Evolutionary conservation across 1,140 invertebrate species (phyloP).

Genomic region (Brachionus koreanus): DNA sequence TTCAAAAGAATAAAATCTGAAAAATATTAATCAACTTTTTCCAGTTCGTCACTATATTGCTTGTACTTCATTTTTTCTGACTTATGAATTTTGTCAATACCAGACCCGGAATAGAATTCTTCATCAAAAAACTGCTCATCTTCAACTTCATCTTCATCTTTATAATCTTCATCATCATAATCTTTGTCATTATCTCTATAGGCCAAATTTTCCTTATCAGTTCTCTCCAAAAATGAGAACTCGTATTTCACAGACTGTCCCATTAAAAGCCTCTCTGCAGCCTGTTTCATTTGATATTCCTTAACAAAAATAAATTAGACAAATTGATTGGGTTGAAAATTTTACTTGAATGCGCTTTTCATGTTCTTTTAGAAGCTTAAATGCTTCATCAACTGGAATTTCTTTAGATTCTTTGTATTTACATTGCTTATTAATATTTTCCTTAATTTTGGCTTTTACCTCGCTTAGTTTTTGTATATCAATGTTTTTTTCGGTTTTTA

Average conservation of each 20-base stretch:
- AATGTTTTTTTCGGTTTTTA: slow-evolving; percentile 2
- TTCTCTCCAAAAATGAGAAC: slow-evolving; percentile 19
- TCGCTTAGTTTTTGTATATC: slow-evolving; percentile 1
- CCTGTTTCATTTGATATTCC: slow-evolving; percentile 40
- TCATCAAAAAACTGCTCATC: background rate
- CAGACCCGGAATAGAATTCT: background rate
- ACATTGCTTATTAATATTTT: background rate
- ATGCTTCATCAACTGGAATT: slow-evolving; percentile 34
- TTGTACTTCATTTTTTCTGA: slow-evolving; percentile 11
- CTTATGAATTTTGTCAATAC: background rate
- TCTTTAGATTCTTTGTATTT: slow-evolving; percentile 7
- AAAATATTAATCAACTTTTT: slow-evolving; percentile 14
- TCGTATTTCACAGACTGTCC: slow-evolving; percentile 39
- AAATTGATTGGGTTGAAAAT: background rate
- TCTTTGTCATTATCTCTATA: background rate
- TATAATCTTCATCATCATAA: background rate
- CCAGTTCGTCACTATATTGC: background rate
- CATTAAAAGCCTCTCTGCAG: slow-evolving; percentile 1
- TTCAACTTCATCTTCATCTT: background rate
- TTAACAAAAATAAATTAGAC: background rate
- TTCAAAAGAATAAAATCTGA: background rate
- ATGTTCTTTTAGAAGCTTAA: slow-evolving; percentile 31
- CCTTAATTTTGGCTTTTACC: background rate
- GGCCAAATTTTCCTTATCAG: background rate
- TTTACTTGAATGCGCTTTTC: slow-evolving; percentile 35